Base-by-base conservation (phyloP, 2,797 vertebrate genomes). In the Anas georgica region DNA sequence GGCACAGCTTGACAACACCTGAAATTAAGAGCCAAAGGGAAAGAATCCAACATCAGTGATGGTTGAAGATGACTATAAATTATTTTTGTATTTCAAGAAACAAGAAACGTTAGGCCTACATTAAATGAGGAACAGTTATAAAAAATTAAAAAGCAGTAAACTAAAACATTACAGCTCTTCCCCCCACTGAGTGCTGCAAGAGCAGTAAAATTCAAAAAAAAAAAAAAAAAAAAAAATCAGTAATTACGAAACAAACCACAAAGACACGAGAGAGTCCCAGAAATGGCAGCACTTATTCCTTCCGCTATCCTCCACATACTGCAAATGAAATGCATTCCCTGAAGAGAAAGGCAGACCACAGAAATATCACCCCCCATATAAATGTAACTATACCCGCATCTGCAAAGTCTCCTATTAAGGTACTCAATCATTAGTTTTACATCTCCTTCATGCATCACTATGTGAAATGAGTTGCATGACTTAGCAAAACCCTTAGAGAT, bases 1-100 rank as follows among this genome's bases (percentile, higher is more conserved):
- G 78, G 83, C 54, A 83, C 33, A 83, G 80, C 52, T 59, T 96
- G 78, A 90, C 64, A 93, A 70, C 90, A 90, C 83, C 95, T 96
- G 94, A 93, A 94, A 83, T 91, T 70, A 86, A 91, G 58, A 91
- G 48, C 60, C 85, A 79, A 79, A 80, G 75, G 62, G 78, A 90
- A 91, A 9, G 33, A 25, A 86, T 72, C 45, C 45, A 75, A 56
- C 48, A 88, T 73, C 6, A 4, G 60, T 56, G 81, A 78, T 25
- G 41, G 43, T 37, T 79, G 62, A 84, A 84, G 63, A 86, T 15
- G 50, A 88, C 75, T 88, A 79, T 60, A 91, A 17, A 88, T 68
- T 67, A 16, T 35, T 60, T 63, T 63, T 90, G 48, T 74, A 62
- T 74, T 83, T 92, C 83, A 92, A 83, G 41, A 67, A 50, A 50